Evolutionary conservation across 2,797 vertebrate species (phyloP), one percentile per base, ranked within the genome.

Genomic region (Australoheros facetus): DNA sequence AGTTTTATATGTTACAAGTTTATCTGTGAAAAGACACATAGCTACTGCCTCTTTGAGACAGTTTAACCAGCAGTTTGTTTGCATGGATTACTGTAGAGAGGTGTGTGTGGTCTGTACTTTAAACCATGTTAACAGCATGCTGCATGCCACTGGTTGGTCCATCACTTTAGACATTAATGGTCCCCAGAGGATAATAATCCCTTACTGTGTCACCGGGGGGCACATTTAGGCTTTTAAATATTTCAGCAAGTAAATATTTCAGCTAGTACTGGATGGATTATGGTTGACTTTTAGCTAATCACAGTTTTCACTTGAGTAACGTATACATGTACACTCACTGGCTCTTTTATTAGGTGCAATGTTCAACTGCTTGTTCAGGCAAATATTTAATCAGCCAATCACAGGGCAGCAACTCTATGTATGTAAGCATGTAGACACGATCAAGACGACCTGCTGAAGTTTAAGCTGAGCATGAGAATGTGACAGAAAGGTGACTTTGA

Each of bases 1-100:
- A 56, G 57, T 84, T 88, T 70, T 80, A 84, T 88, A 80, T 60
- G 57, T 71, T 55, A 60, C 34, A 21, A 79, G 70, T 71, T 69
- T 56, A 71, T 76, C 48, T 39, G 55, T 60, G 16, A 80, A 82
- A 82, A 73, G 57, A 69, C 8, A 6, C 42, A 39, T 14, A 55
- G 71, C 58, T 21, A 5, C 48, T 56, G 77, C 55, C 7, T 73
- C 26, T 45, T 39, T 75, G 34, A 14, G 56, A 4, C 17, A 34
- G 21, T 51, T 37, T 59, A 57, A 77, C 16, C 21, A 32, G 17
- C 37, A 7, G 48, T 5, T 4, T 30, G 39, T 69, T 5, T 60
- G 58, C 16, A 7, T 7, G 32, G 51, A 71, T 75, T 51, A 75
- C 74, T 12, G 2, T 12, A 48, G 62, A 48, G 60, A 28, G 14